Conservation (phyloP, 2,113 vertebrate species). For the Odocoileus virginianus region DNA sequence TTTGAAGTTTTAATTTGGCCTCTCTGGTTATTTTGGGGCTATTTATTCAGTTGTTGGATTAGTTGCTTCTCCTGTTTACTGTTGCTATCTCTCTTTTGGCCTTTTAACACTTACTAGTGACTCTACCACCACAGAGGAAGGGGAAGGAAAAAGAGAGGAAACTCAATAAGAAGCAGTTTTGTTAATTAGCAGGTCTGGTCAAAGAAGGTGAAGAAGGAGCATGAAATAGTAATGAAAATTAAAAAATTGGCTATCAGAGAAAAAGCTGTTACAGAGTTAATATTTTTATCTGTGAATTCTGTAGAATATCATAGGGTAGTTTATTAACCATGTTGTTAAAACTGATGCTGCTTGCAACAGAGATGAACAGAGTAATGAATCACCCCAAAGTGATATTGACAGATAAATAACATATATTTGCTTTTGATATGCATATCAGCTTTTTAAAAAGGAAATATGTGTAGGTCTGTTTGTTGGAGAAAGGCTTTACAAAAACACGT, state of each 20-base stretch:
- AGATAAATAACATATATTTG: neutral
- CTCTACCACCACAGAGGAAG: neutral
- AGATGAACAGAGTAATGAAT: neutral
- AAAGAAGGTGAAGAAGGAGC: neutral
- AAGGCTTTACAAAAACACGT: neutral
- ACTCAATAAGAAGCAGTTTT: neutral
- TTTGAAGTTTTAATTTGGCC: conserved; percentile 25
- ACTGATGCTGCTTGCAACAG: neutral
- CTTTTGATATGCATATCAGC: neutral
- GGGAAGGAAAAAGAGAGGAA: neutral
- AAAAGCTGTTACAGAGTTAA: neutral
- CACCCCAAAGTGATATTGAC: neutral
- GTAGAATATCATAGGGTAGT: neutral
- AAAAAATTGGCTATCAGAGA: neutral
- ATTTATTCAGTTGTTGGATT: neutral
- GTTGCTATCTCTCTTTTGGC: neutral
- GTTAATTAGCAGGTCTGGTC: neutral
- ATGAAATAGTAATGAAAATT: neutral
- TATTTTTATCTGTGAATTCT: conserved; percentile 14
- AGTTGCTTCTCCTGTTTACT: neutral
- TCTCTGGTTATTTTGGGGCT: neutral
- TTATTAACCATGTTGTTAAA: neutral
- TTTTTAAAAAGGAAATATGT: neutral
- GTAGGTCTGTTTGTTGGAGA: neutral
- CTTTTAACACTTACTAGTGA: neutral